These are phyloP conservation scores for Drosophila tropicalis DNA, from an alignment of 1,140 invertebrate genomes.

Conservation along the genomic window DNA sequence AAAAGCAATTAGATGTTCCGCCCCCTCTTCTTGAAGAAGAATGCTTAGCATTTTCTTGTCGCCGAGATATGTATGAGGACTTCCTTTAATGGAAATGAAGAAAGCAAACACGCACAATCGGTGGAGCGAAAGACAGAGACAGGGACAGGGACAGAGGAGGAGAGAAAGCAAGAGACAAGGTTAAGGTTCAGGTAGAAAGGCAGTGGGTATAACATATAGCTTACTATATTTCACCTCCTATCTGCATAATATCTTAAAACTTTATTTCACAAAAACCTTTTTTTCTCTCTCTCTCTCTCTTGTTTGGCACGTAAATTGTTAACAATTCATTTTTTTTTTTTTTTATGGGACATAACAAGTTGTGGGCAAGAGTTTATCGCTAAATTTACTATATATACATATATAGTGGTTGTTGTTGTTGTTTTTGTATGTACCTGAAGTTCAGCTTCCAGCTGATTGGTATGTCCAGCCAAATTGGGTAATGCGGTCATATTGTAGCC, in stretches of 20 bases:
- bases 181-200: background rate
- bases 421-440: conserved; percentile 84
- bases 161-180: background rate
- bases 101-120: background rate
- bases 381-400: background rate
- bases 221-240: too few species aligned
- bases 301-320: conserved; percentile 5
- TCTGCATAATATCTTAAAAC: background rate
- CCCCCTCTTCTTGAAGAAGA: background rate
- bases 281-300: background rate
- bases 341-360: background rate
- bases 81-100: conserved; percentile 9
- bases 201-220: background rate
- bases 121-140: too few species aligned
- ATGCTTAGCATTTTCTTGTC: conserved; percentile 3
- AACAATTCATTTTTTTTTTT: background rate
- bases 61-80: conserved; percentile 1
- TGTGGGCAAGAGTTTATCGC: background rate
- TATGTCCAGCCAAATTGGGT: conserved; percentile 92
- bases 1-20: conserved; percentile 71
- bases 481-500: conserved; percentile 95
- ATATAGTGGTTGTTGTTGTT: background rate
- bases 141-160: background rate
- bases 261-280: conserved; percentile 1
- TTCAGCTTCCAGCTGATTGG: conserved; percentile 89